Base-by-base conservation (phyloP, 1,140 invertebrate genomes). In the Drosophila pseudoananassae region DNA sequence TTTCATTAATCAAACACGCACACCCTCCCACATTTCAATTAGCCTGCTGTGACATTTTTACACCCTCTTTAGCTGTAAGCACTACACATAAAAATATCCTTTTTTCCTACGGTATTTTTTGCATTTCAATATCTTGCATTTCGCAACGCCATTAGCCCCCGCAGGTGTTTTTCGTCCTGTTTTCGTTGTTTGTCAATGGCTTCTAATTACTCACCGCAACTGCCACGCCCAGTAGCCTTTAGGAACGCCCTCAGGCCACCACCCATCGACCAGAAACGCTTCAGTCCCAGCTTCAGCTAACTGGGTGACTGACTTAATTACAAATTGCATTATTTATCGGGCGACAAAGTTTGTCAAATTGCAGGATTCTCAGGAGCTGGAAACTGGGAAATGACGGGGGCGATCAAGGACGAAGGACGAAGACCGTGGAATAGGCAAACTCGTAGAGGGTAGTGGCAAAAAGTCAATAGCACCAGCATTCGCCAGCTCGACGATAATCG, bases 311-410 rank as follows among this genome's bases (percentile, higher is more conserved):
- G 83, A 83, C 82, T 87, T 87, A 88, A 87, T 88, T 88, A 88
- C 83, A 88, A 87, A 83, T 88, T 87, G 84, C 83, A 87, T 87
- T 87, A 87, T 87, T 87, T 89, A 87, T 78, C 83, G 59, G 78
- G 70, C 84, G 77, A 69, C 78, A 87, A 83, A 87, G 83, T 87
- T 87, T 84, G 84, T 87, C 83, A 87, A 87, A 87, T 84, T 88
- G 76, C 64, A 81, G 58, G 27, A 25, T 36, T 40, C 33, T 12
- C 14, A 50, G 17, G 31, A 43, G 15, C 14, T 43, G 14, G 31
- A 33, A 49, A 14, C 6, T 20, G 31, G n/a, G 5, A 27, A 27
- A 27, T 27, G 25, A 27, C 25, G 23, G 15, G 14, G 17, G 40
- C 3, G 4, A 5, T 17, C 43, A 17, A 17, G 45, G 14, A 12